Evolutionary conservation across 2,797 vertebrate genomes (phyloP), one percentile per base, ranked within the genome.

Genomic region (Micropoecilia bifurca): DNA sequence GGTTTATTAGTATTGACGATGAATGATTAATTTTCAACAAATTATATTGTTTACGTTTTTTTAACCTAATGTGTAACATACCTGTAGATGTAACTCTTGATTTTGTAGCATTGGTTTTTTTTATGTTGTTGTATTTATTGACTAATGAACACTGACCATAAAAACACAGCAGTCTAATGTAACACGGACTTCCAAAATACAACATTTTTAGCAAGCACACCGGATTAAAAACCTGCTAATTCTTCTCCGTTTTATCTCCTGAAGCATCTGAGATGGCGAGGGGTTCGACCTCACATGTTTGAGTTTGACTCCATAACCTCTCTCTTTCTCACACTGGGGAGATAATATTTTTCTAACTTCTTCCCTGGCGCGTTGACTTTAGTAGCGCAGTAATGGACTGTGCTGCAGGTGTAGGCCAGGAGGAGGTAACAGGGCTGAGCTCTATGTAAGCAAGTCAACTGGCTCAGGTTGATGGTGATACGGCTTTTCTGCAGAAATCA

Each of bases 61-160:
- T 18, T 71, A n/a, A 73, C 3, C 8, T 30, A 22, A 28, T 76
- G 46, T 83, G 55, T 73, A 85, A 72, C 76, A 83, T 41, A 88
- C 76, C 3, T 75, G 39, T 53, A 59, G 10, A 57, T 5, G 75
- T 69, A 20, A 83, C 63, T 81, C 14, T 14, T 84, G 28, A 83
- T 53, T 81, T 63, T 7, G 45, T 6, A 55, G 53, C 46, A 8
- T 57, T 48, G 18, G 10, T 48, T 50, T 47, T 47, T 28, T 28
- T 14, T 28, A 39, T 47, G 25, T 43, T 13, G 30, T 61, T 61
- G 25, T 61, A 33, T 18, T 61, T 33, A 33, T 18, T 33, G 59
- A 63, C 30, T 5, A 63, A 63, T 13, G 9, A 5, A 12, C 22
- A n/a, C 22, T 68, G 61, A 39, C 61, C 22, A 43, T n/a, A 69